Base-by-base conservation (phyloP, 2,888 invertebrate species). In the Choristoneura rosaceana region DNA sequence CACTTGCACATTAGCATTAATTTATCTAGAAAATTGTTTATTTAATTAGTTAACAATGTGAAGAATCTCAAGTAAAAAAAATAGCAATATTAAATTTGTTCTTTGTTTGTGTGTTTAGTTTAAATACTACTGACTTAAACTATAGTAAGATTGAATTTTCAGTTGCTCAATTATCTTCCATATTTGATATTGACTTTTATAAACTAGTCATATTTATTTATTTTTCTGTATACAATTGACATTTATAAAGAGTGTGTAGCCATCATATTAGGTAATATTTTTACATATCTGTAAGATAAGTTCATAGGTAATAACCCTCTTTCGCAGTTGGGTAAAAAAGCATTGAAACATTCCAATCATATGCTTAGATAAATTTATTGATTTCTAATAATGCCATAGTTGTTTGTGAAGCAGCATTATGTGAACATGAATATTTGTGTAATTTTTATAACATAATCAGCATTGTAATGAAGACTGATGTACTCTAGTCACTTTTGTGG, bases 401-500 rank as follows among this genome's bases (percentile, higher is more conserved):
- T 80, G 75, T 75, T 67, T 75, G 70, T 65, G 75, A 70, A 66
- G 71, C 47, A 70, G 74, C 73, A 74, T 73, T 69, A 79, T 78
- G 76, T 77, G 70, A 59, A 78, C 66, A 74, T 77, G 80, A 80
- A 76, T 78, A 78, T 79, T 80, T 81, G 80, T 81, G 79, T 81
- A 84, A 80, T 79, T 78, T 79, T 76, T 61, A 67, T 52, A 67
- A 76, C 81, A 81, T 86, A 82, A 84, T 86, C 86, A 87, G 83
- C 85, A 85, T 87, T 87, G 81, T 86, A 85, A 82, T 87, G 78
- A 93, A 93, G 93, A 93, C 93, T 94, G 93, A 93, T 92, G 91
- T 93, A 92, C 86, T 89, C 93, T 93, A 93, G 93, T 94, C 93
- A 93, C 90, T 91, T 88, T 91, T 92, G 91, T 92, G 90, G 89